A percentile compares a stretch with the other conserved stretches of the same genome.
phyloP scores from a whole-genome alignment of 2,797 vertebrate species.

The Hippopotamyrus pictus region DNA sequence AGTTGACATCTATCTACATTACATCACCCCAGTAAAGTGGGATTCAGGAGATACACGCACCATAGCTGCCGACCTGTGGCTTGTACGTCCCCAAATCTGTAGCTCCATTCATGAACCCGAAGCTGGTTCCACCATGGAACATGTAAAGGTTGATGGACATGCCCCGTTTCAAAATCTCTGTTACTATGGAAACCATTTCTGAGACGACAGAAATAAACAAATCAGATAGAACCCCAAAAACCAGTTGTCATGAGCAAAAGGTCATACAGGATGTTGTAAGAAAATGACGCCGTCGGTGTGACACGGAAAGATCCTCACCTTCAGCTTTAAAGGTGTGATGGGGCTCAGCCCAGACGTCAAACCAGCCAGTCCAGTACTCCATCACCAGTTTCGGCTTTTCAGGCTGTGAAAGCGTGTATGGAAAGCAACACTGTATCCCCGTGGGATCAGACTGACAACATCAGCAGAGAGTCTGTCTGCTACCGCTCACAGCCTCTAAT shows the following conservation, averaged over 20 bases:
- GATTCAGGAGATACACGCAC: slow-evolving; percentile 39
- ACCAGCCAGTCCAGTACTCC: slow-evolving; percentile 95
- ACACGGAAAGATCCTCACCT: slow-evolving; percentile 54
- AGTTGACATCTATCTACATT: background rate
- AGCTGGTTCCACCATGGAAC: slow-evolving; percentile 92
- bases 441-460: background rate
- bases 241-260: background rate
- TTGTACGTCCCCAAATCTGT: slow-evolving; percentile 73
- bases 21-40: background rate
- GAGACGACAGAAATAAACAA: background rate
- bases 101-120: slow-evolving; percentile 86
- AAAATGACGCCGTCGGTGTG: too few species aligned
- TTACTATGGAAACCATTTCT: slow-evolving; percentile 68
- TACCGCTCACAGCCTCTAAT: background rate
- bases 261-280: background rate
- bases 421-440: background rate
- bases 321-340: slow-evolving; percentile 81
- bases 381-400: slow-evolving; percentile 85
- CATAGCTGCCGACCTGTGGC: slow-evolving; percentile 82
- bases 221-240: background rate
- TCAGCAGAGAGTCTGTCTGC: background rate
- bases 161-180: slow-evolving; percentile 66
- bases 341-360: slow-evolving; percentile 82
- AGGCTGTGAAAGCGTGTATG: slow-evolving; percentile 51
- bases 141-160: slow-evolving; percentile 89